Conservation (phyloP, 2,113 vertebrate species). For the Herpetotheres cachinnans region DNA sequence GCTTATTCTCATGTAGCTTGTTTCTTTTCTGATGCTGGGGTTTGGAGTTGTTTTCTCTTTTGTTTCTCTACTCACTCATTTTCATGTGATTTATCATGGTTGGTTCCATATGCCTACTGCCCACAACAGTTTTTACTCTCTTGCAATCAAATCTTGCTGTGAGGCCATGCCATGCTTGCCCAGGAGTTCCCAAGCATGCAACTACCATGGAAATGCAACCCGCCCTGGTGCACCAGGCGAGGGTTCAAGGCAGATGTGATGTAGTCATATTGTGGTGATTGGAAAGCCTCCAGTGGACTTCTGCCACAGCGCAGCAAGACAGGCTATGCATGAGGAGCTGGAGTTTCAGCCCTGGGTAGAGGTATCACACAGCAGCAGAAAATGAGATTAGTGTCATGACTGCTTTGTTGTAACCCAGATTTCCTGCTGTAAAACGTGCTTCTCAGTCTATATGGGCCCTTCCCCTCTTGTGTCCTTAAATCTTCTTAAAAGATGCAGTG, state of each 20-base stretch:
- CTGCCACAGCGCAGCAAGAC: not conserved
- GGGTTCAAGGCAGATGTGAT: not conserved
- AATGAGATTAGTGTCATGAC: not conserved
- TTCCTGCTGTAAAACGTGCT: not conserved
- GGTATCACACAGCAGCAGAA: not conserved
- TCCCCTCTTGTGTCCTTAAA: not conserved
- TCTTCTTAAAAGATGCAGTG: not conserved
- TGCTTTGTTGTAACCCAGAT: not conserved
- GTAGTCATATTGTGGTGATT: not conserved
- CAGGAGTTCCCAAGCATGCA: not conserved
- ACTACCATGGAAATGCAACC: not conserved
- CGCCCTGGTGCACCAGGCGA: not conserved
- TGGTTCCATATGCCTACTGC: not conserved
- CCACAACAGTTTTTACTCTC: not conserved
- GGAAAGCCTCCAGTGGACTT: not conserved
- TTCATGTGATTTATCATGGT: not conserved
- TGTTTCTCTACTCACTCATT: not conserved
- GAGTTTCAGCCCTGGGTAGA: not conserved
- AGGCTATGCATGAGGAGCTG: not conserved
- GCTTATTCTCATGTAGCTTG: not conserved
- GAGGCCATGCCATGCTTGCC: not conserved
- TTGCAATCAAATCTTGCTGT: not conserved
- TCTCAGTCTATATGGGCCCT: not conserved
- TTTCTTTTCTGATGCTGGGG: not conserved
- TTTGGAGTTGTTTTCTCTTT: not conserved